Percentiles rank a stretch among this genome's conserved stretches.
These are phyloP conservation scores for Microvelia longipes DNA, from an alignment of 1,140 invertebrate genomes.

Conservation along the genomic window DNA sequence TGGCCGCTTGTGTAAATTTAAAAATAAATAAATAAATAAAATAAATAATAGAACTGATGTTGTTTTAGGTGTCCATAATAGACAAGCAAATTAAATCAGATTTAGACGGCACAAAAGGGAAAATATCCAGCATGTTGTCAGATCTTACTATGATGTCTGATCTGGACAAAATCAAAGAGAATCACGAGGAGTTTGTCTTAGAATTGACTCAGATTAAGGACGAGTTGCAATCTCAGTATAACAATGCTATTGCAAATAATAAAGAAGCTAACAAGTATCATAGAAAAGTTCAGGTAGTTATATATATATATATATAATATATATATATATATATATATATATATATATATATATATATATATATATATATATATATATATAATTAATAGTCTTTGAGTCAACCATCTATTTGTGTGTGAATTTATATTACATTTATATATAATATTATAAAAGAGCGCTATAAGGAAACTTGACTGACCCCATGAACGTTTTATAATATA, in stretches of 20 bases:
- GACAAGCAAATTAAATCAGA: neutral
- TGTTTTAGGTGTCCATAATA: neutral
- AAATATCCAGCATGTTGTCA: neutral
- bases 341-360: too few species aligned
- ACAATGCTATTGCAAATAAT: neutral
- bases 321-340: too few species aligned
- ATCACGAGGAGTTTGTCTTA: neutral
- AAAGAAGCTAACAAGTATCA: neutral
- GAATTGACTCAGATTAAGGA: neutral
- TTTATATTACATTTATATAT: too few species aligned
- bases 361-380: too few species aligned
- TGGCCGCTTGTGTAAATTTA: too few species aligned
- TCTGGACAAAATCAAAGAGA: neutral
- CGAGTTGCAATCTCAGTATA: neutral
- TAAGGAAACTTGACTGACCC: too few species aligned
- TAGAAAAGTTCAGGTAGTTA: neutral
- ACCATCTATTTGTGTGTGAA: too few species aligned
- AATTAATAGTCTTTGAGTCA: too few species aligned
- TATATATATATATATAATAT: too few species aligned
- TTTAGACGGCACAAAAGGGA: neutral
- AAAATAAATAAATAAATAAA: neutral
- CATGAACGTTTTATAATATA: too few species aligned
- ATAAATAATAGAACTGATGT: neutral
- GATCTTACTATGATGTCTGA: neutral
- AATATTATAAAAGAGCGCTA: too few species aligned